Conservation (phyloP, 2,113 vertebrate species). For the Mellivora capensis region DNA sequence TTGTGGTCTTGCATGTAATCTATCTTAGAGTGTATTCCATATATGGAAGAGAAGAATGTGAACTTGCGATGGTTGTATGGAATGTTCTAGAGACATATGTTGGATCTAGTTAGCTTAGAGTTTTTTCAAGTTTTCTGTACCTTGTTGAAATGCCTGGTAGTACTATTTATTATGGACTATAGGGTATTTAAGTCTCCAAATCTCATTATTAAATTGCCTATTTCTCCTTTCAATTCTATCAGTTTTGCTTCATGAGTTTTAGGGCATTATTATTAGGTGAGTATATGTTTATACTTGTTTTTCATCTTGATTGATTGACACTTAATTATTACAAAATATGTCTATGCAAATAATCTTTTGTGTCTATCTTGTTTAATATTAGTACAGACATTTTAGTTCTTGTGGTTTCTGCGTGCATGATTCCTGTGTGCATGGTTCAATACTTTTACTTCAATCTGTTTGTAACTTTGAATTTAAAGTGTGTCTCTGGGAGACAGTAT, state of each 20-base stretch:
- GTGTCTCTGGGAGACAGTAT: not conserved
- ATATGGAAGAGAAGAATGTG: not conserved
- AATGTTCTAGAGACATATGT: not conserved
- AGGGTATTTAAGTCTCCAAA: not conserved
- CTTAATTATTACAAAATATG: not conserved
- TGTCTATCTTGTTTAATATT: not conserved
- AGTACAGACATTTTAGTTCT: not conserved
- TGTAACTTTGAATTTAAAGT: not conserved
- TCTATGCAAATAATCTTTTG: not conserved
- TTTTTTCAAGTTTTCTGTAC: not conserved
- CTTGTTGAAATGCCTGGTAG: not conserved
- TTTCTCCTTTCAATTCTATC: not conserved
- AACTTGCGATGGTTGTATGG: not conserved
- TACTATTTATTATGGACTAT: not conserved
- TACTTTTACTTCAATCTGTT: not conserved
- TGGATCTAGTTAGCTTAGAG: not conserved
- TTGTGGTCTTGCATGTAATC: not conserved
- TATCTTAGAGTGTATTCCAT: not conserved
- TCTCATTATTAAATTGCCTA: not conserved
- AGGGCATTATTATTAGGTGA: not conserved
- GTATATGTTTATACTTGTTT: not conserved
- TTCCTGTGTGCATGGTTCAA: not conserved
- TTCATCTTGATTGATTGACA: not conserved
- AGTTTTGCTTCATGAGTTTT: not conserved
- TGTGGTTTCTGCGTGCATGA: not conserved